Base-by-base conservation (phyloP, 1,140 invertebrate genomes). In the Drosophila quadrilineata region DNA sequence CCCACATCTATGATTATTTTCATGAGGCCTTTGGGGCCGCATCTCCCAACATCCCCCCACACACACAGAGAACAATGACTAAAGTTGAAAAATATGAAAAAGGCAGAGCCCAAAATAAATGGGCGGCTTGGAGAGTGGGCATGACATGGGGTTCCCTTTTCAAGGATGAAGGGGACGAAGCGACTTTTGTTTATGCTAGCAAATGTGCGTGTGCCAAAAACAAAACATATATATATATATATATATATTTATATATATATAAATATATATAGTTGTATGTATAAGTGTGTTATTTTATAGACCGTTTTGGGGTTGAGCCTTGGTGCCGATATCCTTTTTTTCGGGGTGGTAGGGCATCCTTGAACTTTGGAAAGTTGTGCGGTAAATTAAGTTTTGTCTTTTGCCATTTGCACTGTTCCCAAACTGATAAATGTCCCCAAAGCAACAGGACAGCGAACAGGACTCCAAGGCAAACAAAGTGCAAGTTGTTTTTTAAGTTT, bases 1-100 rank as follows among this genome's bases (percentile, higher is more conserved):
- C 77, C 77, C 77, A 84, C 79, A 84, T 84, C 77, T 84, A 84
- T 84, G 77, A 84, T 84, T 84, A 85, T 77, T 84, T 84, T 84
- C 79, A 85, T 77, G 72, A 71, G 70, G 79, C 79, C 79, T 84
- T 85, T 67, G 79, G 79, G 77, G 77, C 76, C 60, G 54, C 17
- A 46, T n/a, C n/a, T n/a, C n/a, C n/a, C n/a, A n/a, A n/a, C n/a
- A n/a, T n/a, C n/a, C n/a, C n/a, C n/a, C 52, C 62, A 59, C 72
- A 69, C 38, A 58, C 72, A 69, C 52, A 5, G 33, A 31, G 14
- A 49, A 35, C 56, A 59, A 49, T 72, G 74, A 68, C 58, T 73
- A 74, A 65, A 77, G 72, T 75, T 82, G 48, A 76, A 84, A 82
- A 82, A 82, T 76, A 82, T 84, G 73, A 68, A 57, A 71, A 52